Conservation (phyloP, 2,888 invertebrate species). For the Volucella bombylans region DNA sequence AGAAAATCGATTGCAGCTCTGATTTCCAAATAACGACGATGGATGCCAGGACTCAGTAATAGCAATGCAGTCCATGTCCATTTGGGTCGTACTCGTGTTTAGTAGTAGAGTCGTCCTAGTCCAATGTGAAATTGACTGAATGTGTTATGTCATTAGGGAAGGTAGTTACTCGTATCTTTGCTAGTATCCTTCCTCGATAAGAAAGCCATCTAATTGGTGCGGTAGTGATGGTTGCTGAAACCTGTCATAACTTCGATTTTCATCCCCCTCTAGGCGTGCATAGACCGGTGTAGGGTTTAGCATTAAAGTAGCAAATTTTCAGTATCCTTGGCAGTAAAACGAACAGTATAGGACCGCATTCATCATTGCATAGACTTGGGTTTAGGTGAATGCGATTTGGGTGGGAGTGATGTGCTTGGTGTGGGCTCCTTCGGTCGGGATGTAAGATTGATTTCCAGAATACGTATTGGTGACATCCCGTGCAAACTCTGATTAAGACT, state of each 20-base stretch:
- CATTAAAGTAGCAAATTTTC: slow-evolving; percentile 40
- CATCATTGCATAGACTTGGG: slow-evolving; percentile 28
- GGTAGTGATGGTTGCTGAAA: slow-evolving; percentile 11
- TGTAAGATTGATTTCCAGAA: slow-evolving; percentile 50
- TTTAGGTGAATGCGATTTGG: not conserved
- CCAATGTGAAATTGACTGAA: slow-evolving; percentile 52
- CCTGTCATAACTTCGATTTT: slow-evolving; percentile 44
- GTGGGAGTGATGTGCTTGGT: not conserved
- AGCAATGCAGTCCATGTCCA: slow-evolving; percentile 50
- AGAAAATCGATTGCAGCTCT: slow-evolving; percentile 41
- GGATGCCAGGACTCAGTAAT: slow-evolving; percentile 1
- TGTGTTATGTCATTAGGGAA: slow-evolving; percentile 44
- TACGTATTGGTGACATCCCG: slow-evolving; percentile 46
- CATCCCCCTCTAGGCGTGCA: slow-evolving; percentile 42
- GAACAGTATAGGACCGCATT: slow-evolving; percentile 29
- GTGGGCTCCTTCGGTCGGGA: not conserved
- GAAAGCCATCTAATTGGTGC: slow-evolving; percentile 2
- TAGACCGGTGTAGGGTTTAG: slow-evolving; percentile 39
- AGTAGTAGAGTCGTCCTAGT: slow-evolving; percentile 20
- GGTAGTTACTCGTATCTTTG: not conserved
- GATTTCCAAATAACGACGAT: slow-evolving; percentile 19
- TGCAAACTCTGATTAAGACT: slow-evolving; percentile 50
- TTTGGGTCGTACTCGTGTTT: slow-evolving; percentile 34
- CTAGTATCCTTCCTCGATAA: slow-evolving; percentile 5
- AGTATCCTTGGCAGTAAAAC: slow-evolving; percentile 36